phyloP scores from a whole-genome alignment of 1,140 invertebrate genomes.

The Cotesia typhae region DNA sequence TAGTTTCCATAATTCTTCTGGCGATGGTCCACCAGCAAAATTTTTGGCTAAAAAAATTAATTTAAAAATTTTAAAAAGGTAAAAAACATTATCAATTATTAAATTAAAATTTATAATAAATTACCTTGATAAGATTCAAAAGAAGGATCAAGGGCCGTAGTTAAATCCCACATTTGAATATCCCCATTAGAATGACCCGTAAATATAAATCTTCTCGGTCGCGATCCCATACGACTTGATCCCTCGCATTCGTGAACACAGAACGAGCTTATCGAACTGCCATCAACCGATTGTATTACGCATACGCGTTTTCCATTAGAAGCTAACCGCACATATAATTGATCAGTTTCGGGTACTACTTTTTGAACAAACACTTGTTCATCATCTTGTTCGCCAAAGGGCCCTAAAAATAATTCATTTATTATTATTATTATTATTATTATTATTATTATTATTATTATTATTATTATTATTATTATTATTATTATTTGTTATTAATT shows the following conservation, averaged over 20 bases:
- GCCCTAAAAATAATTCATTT: conserved; percentile 69
- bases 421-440: conserved; percentile 28
- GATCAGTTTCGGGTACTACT: conserved; percentile 95
- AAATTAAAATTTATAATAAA: conserved; percentile 24
- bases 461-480: conserved; percentile 29
- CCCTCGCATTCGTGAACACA: conserved; percentile 98
- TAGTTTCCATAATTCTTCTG: conserved; percentile 87
- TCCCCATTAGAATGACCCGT: conserved; percentile 95
- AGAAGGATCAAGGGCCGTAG: conserved; percentile 88
- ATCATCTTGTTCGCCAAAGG: conserved; percentile 97
- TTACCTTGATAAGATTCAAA: conserved; percentile 74
- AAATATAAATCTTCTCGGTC: conserved; percentile 90
- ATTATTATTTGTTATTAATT: no score
- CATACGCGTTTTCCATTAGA: conserved; percentile 97
- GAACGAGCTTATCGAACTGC: conserved; percentile 93
- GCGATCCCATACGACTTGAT: conserved; percentile 88
- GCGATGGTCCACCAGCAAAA: conserved; percentile 83
- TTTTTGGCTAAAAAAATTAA: conserved; percentile 49
- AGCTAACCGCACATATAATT: conserved; percentile 91
- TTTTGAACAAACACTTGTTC: conserved; percentile 98
- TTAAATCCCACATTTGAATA: conserved; percentile 98
- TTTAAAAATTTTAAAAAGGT: neutral
- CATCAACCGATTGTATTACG: conserved; percentile 93
- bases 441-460: conserved; percentile 31
- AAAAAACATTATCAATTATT: conserved; percentile 11